Conservation (phyloP, 2,113 vertebrate species). For the human region GRCh38 chrX:154262501-154263000, state of each 20-base stretch:
- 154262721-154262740: constrained; percentile 94
- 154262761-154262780: constrained; percentile 89
- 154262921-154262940: constrained; percentile 93
- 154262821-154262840: constrained; percentile 91
- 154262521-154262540: background rate
- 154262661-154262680: background rate
- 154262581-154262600: too few species aligned
- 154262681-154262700: background rate
- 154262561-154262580: too few species aligned
- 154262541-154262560: too few species aligned
- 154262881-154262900: constrained; percentile 91
- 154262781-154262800: constrained; percentile 87
- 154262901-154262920: constrained; percentile 91
- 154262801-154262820: constrained; percentile 93
- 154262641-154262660: too few species aligned
- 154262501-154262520: background rate
- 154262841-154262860: constrained; percentile 94
- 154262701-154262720: constrained; percentile 88
- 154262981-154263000: constrained; percentile 91
- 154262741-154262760: constrained; percentile 93
- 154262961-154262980: constrained; percentile 91
- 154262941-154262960: constrained; percentile 91
- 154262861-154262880: constrained; percentile 97
- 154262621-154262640: too few species aligned
- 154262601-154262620: too few species aligned